phyloP scores from a whole-genome alignment of 2,113 vertebrate species.

The Aplodontia rufa region DNA sequence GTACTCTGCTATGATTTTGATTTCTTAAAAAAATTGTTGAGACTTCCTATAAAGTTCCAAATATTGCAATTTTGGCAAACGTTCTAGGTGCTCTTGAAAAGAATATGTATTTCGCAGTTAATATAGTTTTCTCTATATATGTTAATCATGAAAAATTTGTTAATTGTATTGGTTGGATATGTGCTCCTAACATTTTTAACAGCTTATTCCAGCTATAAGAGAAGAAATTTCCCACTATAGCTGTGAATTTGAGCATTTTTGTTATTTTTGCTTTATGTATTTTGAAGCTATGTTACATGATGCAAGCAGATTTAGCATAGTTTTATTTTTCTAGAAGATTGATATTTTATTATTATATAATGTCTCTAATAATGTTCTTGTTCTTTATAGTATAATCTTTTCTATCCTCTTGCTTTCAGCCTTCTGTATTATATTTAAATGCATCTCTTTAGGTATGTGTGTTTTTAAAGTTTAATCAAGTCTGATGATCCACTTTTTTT shows the following conservation, averaged over 20 bases:
- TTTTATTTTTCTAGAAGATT: neutral
- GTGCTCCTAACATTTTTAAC: neutral
- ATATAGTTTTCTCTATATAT: neutral
- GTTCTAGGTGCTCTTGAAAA: neutral
- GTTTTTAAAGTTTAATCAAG: neutral
- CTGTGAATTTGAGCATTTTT: neutral
- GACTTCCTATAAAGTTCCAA: neutral
- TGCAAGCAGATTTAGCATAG: neutral
- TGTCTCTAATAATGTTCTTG: neutral
- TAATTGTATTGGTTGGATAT: neutral
- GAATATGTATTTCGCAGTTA: neutral
- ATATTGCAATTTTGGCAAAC: neutral
- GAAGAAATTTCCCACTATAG: neutral
- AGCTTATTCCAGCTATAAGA: neutral
- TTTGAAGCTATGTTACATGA: neutral
- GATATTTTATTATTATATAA: constrained; percentile 21
- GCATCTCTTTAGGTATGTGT: neutral
- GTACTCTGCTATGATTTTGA: neutral
- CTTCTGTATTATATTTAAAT: neutral
- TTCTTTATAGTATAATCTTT: neutral
- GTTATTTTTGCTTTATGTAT: neutral
- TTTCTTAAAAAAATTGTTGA: constrained; percentile 10
- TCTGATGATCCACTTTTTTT: too few relatives aligned
- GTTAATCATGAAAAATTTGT: neutral
- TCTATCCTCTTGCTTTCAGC: neutral